phyloP scores from a whole-genome alignment of 2,888 invertebrate genomes.

The Auanema sp. region DNA sequence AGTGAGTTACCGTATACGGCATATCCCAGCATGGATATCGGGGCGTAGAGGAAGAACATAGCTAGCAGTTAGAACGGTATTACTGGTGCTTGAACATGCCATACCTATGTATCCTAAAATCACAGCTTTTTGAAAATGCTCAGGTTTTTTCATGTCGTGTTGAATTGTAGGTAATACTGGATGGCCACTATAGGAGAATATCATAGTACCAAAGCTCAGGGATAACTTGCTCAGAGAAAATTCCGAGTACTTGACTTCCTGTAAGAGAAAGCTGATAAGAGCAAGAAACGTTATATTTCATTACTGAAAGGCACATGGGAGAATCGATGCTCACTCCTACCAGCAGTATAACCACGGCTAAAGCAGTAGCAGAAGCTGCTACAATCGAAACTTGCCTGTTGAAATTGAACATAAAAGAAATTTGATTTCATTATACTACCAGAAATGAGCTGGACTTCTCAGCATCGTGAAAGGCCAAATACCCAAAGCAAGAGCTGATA shows the following conservation, averaged over 20 bases:
- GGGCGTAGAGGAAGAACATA: slow-evolving; percentile 31
- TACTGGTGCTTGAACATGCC: not conserved
- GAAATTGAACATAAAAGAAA: not conserved
- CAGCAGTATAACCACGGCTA: slow-evolving; percentile 32
- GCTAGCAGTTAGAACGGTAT: slow-evolving; percentile 17
- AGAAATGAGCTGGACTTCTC: slow-evolving; percentile 38
- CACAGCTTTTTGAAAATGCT: slow-evolving; percentile 25
- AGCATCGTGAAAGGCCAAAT: slow-evolving; percentile 38
- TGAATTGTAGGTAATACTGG: slow-evolving; percentile 35
- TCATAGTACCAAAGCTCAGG: slow-evolving; percentile 32
- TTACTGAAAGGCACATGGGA: slow-evolving; percentile 16
- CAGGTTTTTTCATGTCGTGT: slow-evolving; percentile 36
- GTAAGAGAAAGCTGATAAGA: not conserved
- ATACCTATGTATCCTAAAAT: slow-evolving; percentile 32
- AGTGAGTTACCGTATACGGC: slow-evolving; percentile 34
- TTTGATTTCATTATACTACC: slow-evolving; percentile 19
- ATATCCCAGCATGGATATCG: slow-evolving; percentile 29
- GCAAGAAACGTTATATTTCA: not conserved
- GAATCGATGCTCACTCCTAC: slow-evolving; percentile 27
- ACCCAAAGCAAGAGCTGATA: slow-evolving; percentile 25
- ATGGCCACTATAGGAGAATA: slow-evolving; percentile 42
- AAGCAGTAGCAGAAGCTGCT: slow-evolving; percentile 29
- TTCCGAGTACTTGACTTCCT: slow-evolving; percentile 22
- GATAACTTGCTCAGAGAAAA: slow-evolving; percentile 19
- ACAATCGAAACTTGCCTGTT: slow-evolving; percentile 41